Evolutionary conservation across 2,113 vertebrate species (phyloP).

Genomic region (Cyprinus carpio): DNA sequence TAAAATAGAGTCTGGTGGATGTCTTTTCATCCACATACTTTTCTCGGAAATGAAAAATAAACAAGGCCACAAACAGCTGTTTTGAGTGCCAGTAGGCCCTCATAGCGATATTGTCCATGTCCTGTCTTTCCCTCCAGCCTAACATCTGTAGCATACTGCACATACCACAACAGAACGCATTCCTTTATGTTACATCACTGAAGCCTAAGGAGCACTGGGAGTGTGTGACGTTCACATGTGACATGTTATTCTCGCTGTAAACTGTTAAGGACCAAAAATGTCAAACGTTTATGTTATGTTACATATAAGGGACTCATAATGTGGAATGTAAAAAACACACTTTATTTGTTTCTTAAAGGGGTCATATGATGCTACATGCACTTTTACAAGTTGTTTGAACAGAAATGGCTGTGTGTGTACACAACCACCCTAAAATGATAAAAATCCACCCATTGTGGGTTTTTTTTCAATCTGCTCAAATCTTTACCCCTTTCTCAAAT

Average conservation of each 20-base stretch:
- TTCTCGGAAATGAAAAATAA: background rate
- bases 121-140: slow-evolving; percentile 19
- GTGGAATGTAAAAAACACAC: background rate
- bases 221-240: slow-evolving; percentile 34
- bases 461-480: too few relatives aligned
- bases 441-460: too few relatives aligned
- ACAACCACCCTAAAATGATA: too few relatives aligned
- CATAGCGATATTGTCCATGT: background rate
- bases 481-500: too few relatives aligned
- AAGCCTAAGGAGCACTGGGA: slow-evolving; percentile 9
- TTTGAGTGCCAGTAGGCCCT: background rate
- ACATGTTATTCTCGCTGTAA: slow-evolving; percentile 10
- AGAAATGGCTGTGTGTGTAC: too few relatives aligned
- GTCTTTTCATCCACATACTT: background rate
- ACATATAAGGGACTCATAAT: background rate
- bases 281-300: background rate
- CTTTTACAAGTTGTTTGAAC: too few relatives aligned
- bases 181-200: slow-evolving; percentile 45
- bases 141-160: slow-evolving; percentile 47
- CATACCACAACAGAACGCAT: slow-evolving; percentile 29
- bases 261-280: background rate
- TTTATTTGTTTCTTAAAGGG: background rate
- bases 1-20: slow-evolving; percentile 21
- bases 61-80: background rate
- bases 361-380: too few relatives aligned